Percentiles rank a stretch among this genome's conserved stretches.
These are phyloP conservation scores for Graptemys geographica DNA, from an alignment of 2,797 vertebrate genomes.

Conservation along the genomic window DNA sequence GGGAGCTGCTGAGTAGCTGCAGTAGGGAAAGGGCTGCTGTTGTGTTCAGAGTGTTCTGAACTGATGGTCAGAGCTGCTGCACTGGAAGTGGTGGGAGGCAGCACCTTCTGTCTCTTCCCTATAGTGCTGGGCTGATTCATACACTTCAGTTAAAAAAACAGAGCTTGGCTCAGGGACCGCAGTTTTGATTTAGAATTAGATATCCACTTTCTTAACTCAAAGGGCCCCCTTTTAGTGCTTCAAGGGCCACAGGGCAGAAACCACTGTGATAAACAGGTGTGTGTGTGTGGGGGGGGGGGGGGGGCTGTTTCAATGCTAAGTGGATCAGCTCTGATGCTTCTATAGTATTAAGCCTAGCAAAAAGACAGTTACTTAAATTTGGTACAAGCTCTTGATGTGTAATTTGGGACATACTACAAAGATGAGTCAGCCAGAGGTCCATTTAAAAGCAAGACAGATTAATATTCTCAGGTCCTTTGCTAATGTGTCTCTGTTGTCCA, in stretches of 20 bases:
- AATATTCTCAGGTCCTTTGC: too few relatives aligned
- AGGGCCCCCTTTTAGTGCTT: background rate
- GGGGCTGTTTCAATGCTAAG: background rate
- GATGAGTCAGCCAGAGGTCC: background rate
- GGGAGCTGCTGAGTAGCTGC: slow-evolving; percentile 1
- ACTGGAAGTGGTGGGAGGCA: background rate
- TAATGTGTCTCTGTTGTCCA: fast-evolving
- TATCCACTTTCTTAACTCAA: slow-evolving; percentile 31
- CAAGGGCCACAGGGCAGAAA: slow-evolving; percentile 3
- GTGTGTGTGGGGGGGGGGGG: background rate
- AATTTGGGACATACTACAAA: background rate
- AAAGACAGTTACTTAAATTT: background rate
- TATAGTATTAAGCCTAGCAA: background rate
- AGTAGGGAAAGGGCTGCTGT: background rate
- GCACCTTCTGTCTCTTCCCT: slow-evolving; percentile 3
- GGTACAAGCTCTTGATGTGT: background rate
- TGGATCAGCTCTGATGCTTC: background rate
- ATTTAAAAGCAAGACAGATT: background rate
- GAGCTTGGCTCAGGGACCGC: slow-evolving; percentile 23
- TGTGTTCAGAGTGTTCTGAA: background rate
- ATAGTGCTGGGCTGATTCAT: slow-evolving; percentile 19
- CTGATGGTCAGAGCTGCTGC: background rate
- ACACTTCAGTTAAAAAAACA: slow-evolving; percentile 3
- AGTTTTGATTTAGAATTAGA: slow-evolving; percentile 12
- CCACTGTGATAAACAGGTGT: fast-evolving